Evolutionary conservation across 2,888 invertebrate genomes (phyloP).

Genomic region (Rosalia funebris): DNA sequence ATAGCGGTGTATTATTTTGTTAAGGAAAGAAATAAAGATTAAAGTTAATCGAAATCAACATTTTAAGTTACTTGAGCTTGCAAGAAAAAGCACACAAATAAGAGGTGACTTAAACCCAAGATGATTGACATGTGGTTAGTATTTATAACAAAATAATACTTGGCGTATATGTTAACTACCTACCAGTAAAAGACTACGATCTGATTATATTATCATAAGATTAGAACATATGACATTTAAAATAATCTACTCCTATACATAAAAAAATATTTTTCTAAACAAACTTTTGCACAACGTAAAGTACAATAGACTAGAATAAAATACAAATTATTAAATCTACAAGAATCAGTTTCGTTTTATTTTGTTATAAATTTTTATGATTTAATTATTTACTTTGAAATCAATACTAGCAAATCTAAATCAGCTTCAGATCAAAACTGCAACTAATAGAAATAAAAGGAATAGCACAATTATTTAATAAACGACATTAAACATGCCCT

Average conservation of each 20-base stretch:
- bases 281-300: slow-evolving; percentile 24
- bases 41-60: neutral
- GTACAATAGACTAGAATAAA: slow-evolving; percentile 26
- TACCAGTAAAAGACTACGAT: slow-evolving; percentile 13
- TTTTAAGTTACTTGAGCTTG: neutral
- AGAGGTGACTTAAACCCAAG: neutral
- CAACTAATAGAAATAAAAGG: no score
- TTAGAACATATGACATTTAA: neutral
- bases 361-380: no score
- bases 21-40: neutral
- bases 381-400: no score
- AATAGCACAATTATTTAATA: no score
- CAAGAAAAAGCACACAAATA: neutral
- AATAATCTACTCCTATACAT: neutral
- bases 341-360: no score
- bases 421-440: no score
- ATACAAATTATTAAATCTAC: neutral
- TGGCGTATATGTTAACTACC: neutral
- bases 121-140: neutral
- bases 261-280: neutral
- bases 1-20: slow-evolving; percentile 26
- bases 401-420: no score
- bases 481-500: no score
- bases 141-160: slow-evolving; percentile 26
- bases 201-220: slow-evolving; percentile 11